These are phyloP conservation scores for Decapterus maruadsi DNA, from an alignment of 2,797 vertebrate genomes.

Conservation along the genomic window DNA sequence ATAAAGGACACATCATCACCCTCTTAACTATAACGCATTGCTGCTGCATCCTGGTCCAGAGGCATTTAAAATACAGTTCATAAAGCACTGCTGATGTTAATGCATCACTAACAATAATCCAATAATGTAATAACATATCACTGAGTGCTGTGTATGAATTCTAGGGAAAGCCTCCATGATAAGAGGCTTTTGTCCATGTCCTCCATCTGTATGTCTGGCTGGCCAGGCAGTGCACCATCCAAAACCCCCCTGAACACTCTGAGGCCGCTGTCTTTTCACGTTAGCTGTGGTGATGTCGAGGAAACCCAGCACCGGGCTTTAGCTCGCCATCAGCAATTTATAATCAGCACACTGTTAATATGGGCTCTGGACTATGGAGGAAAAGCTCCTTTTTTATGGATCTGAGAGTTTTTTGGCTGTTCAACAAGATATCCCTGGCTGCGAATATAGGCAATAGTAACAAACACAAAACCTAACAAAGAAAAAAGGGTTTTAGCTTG, in stretches of 20 bases:
- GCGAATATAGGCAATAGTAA: slow-evolving; percentile 26
- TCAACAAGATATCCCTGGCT: slow-evolving; percentile 24
- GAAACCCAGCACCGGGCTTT: slow-evolving; percentile 39
- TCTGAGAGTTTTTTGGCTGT: slow-evolving; percentile 15
- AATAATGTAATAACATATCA: slow-evolving; percentile 25
- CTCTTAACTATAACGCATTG: not conserved
- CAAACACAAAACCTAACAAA: not conserved
- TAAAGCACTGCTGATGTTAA: slow-evolving; percentile 10
- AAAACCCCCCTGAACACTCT: slow-evolving; percentile 27
- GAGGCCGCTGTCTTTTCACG: slow-evolving; percentile 51
- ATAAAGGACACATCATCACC: not conserved
- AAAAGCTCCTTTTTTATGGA: slow-evolving; percentile 42
- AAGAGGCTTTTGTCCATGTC: slow-evolving; percentile 45
- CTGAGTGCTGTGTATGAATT: slow-evolving; percentile 11
- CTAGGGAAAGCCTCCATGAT: slow-evolving; percentile 25
- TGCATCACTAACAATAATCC: slow-evolving; percentile 11
- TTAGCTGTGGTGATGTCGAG: slow-evolving; percentile 9
- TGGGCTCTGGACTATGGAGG: not conserved
- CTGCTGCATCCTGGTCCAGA: slow-evolving; percentile 2
- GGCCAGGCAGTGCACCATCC: slow-evolving; percentile 57
- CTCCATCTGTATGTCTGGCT: slow-evolving; percentile 49
- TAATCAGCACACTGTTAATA: slow-evolving; percentile 48
- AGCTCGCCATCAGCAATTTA: slow-evolving; percentile 44
- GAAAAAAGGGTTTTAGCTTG: slow-evolving; percentile 8
- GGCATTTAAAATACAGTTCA: not conserved